Base-by-base conservation (phyloP, 2,888 invertebrate species). In the Ornithoptera priamus region DNA sequence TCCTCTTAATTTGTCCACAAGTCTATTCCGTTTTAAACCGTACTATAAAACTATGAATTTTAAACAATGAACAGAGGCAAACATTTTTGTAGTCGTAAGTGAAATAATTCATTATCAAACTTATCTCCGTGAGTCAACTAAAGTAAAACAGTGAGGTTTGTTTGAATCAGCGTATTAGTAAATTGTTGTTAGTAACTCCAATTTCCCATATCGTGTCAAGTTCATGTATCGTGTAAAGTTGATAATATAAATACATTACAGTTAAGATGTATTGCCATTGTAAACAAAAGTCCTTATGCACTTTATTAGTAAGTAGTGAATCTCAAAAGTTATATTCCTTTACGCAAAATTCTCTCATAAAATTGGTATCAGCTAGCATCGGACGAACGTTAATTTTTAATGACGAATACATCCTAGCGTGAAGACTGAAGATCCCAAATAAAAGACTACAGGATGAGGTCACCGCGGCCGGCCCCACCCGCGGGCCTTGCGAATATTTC, bases 401-500 rank as follows among this genome's bases (percentile, higher is more conserved):
- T 65, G 69, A 69, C 46, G 69, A 62, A 64, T 62, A 65, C 61
- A 65, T 39, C 61, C 65, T 62, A 65, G 65, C 69, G 69, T 65
- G 69, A 65, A 62, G 42, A 30, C 18, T 57, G 57, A 65, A 57
- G 65, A 65, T 56, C 57, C 61, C 62, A 70, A 66, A 70, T 63
- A 69, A 69, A 69, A 66, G 62, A 70, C n/a, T 18, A 24, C n/a
- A 76, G 76, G 86, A 83, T 89, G 90, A 90, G 90, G 86, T 91
- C 91, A 92, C 85, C 81, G 78, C 75, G 62, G 77, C 72, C 76
- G 75, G 74, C 78, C 77, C 78, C 81, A 78, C 80, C 78, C 80
- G 79, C 79, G 77, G 83, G 80, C 81, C 73, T 71, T 72, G 82
- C 82, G 83, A 86, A 89, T 85, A 85, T 88, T 86, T 87, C 85